phyloP scores from a whole-genome alignment of 2,888 invertebrate species.

The Scelioninae gen. 2 region DNA sequence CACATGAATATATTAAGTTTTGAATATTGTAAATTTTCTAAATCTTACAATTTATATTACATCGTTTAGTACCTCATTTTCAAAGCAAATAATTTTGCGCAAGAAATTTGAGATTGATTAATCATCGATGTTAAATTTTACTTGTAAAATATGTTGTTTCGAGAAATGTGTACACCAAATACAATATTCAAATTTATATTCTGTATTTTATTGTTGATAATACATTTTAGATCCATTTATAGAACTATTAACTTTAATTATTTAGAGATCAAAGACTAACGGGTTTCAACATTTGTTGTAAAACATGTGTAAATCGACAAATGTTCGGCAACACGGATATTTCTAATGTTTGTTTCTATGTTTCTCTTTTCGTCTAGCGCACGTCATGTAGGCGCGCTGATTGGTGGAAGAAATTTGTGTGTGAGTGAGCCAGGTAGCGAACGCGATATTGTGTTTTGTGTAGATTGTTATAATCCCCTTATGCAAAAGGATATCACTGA shows the following conservation, averaged over 20 bases:
- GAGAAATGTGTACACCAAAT: conserved; percentile 8
- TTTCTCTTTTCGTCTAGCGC: conserved; percentile 74
- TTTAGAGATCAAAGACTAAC: conserved; percentile 11
- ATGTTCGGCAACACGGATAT: conserved; percentile 39
- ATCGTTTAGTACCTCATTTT: no score
- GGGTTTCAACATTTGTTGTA: conserved; percentile 8
- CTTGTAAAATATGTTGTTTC: no score
- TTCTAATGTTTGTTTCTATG: conserved; percentile 71
- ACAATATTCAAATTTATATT: conserved; percentile 4
- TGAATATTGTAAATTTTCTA: no score
- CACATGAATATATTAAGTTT: no score
- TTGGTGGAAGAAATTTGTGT: conserved; percentile 74
- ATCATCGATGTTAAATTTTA: no score
- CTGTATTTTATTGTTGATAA: not conserved
- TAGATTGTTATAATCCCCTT: conserved; percentile 60
- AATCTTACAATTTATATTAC: no score
- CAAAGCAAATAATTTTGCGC: no score
- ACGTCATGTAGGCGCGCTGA: conserved; percentile 75
- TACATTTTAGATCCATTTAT: not conserved
- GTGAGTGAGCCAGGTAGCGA: conserved; percentile 75
- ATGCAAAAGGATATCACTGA: conserved; percentile 25
- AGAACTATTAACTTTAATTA: conserved; percentile 5
- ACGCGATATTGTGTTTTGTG: conserved; percentile 65
- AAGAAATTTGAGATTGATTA: no score
- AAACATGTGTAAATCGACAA: conserved; percentile 44